phyloP scores from a whole-genome alignment of 2,113 vertebrate species.

The Clarias gariepinus region DNA sequence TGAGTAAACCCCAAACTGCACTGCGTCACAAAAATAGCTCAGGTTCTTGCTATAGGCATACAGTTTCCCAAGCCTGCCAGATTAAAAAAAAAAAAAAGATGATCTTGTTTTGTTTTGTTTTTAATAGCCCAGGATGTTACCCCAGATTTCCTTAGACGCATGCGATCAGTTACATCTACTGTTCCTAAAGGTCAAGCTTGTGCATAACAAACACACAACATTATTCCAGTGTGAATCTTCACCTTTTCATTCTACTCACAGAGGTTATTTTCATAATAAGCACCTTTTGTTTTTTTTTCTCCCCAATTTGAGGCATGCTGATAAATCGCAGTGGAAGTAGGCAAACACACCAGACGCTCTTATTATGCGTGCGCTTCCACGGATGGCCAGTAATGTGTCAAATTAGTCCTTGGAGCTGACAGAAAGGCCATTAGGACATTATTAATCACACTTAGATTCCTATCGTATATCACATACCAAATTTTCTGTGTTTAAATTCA shows the following conservation, averaged over 20 bases:
- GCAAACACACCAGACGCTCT: conserved; percentile 60
- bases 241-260: background rate
- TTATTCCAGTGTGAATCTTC: background rate
- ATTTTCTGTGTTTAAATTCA: conserved; percentile 33
- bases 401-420: conserved; percentile 67
- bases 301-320: conserved; percentile 48
- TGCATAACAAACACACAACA: background rate
- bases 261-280: conserved; percentile 27
- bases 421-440: conserved; percentile 70
- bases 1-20: conserved; percentile 72
- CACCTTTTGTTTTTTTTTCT: conserved; percentile 10
- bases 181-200: background rate
- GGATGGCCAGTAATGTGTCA: conserved; percentile 64
- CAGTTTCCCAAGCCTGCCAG: background rate
- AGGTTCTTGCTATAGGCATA: background rate
- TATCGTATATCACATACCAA: conserved; percentile 66
- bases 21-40: background rate
- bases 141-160: background rate
- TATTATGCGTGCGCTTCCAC: conserved; percentile 14
- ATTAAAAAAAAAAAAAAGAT: background rate
- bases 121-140: background rate
- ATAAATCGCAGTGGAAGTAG: conserved; percentile 61
- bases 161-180: conserved; percentile 16
- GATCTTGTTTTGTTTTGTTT: background rate
- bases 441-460: conserved; percentile 68